Conservation (phyloP, 2,888 invertebrate species). For the Dilophus febrilis region DNA sequence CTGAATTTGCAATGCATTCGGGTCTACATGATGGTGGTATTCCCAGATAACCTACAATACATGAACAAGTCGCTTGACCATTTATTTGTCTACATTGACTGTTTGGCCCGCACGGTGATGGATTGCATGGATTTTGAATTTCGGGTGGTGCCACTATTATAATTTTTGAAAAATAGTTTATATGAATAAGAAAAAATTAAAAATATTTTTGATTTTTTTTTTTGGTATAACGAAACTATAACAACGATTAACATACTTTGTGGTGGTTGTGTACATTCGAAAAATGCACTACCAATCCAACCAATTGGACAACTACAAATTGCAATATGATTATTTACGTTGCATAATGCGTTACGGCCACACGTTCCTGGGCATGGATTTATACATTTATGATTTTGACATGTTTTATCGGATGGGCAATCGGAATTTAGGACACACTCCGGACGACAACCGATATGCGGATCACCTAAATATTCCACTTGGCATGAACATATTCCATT, state of each 20-base stretch:
- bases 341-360: slow-evolving; percentile 51
- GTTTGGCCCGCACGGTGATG: slow-evolving; percentile 55
- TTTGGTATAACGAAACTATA: slow-evolving; percentile 3
- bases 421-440: slow-evolving; percentile 63
- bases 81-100: slow-evolving; percentile 48
- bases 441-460: slow-evolving; percentile 54
- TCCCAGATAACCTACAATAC: slow-evolving; percentile 43
- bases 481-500: slow-evolving; percentile 52
- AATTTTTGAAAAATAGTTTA: too few relatives aligned
- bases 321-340: slow-evolving; percentile 57
- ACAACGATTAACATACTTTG: slow-evolving; percentile 35
- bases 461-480: slow-evolving; percentile 56
- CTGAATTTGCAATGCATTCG: slow-evolving; percentile 52
- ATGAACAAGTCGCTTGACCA: slow-evolving; percentile 46
- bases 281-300: slow-evolving; percentile 50
- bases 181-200: slow-evolving; percentile 16
- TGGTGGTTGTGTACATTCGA: slow-evolving; percentile 34
- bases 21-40: slow-evolving; percentile 56
- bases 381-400: slow-evolving; percentile 52
- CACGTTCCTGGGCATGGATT: slow-evolving; percentile 60
- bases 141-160: slow-evolving; percentile 33
- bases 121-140: slow-evolving; percentile 42
- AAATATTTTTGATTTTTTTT: background rate
- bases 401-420: slow-evolving; percentile 48
- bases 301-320: slow-evolving; percentile 54